These are phyloP conservation scores for Cheilinus undulatus DNA, from an alignment of 2,113 vertebrate species.

Conservation along the genomic window DNA sequence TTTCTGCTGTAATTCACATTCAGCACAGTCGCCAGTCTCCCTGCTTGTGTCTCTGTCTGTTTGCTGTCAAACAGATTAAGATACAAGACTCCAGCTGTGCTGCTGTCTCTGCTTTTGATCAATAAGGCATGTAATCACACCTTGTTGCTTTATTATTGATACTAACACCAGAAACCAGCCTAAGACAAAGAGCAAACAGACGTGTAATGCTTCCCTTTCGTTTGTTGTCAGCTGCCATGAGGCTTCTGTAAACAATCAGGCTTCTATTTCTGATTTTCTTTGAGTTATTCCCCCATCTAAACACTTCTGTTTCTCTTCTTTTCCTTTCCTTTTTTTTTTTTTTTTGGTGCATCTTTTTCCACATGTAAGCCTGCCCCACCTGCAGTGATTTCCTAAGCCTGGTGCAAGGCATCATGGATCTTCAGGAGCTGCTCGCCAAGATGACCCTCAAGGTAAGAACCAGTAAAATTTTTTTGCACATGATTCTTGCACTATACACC, in stretches of 20 bases:
- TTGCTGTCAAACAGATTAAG: constrained; percentile 65
- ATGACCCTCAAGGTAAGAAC: constrained; percentile 96
- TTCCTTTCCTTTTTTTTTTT: neutral
- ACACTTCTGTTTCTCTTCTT: constrained; percentile 7
- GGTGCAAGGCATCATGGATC: constrained; percentile 99
- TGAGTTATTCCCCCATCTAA: constrained; percentile 35
- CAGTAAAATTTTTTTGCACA: neutral
- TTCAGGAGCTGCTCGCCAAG: constrained; percentile 97
- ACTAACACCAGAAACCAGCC: constrained; percentile 14
- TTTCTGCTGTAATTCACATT: constrained; percentile 36
- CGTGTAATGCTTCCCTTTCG: constrained; percentile 31
- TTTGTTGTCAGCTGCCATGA: constrained; percentile 10
- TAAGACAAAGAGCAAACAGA: constrained; percentile 43
- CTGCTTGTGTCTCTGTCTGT: constrained; percentile 28
- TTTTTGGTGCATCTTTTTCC: constrained; percentile 67
- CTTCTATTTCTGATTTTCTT: neutral
- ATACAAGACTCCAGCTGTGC: constrained; percentile 43
- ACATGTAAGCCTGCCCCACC: constrained; percentile 93
- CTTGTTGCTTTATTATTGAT: constrained; percentile 61
- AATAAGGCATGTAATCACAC: constrained; percentile 72
- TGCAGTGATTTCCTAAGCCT: constrained; percentile 98
- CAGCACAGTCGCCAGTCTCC: neutral
- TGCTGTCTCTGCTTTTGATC: constrained; percentile 61
- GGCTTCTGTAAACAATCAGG: constrained; percentile 24
- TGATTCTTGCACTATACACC: neutral